Conservation (phyloP, 92 coral and sea anemone species). For the Siderastrea radians region DNA sequence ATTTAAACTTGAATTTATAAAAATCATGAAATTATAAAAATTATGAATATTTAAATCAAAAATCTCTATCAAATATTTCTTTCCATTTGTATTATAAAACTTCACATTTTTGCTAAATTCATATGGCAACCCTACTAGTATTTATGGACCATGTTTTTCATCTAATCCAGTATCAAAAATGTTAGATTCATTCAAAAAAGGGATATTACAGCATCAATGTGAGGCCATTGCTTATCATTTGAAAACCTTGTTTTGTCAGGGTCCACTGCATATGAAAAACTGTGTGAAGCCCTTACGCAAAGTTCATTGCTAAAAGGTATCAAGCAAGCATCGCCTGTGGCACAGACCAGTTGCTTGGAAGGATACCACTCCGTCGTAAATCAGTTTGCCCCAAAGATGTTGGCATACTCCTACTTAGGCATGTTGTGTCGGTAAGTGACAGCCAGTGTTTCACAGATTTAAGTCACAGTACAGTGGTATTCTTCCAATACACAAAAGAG, state of each 20-base stretch:
- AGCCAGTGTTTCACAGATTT: neutral
- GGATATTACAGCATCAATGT: neutral
- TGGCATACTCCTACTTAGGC: slow-evolving; percentile 69
- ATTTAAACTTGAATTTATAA: no score
- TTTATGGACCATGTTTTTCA: no score
- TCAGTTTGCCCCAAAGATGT: slow-evolving; percentile 87
- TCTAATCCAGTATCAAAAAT: no score
- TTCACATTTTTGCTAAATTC: no score
- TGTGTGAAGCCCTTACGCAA: slow-evolving; percentile 58
- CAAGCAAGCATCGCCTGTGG: slow-evolving; percentile 72
- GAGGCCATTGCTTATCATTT: neutral
- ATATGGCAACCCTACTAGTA: no score
- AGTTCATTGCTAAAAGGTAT: slow-evolving; percentile 63
- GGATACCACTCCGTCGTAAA: slow-evolving; percentile 79
- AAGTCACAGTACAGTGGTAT: neutral
- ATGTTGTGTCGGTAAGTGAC: slow-evolving; percentile 68
- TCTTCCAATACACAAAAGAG: no score
- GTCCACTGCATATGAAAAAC: slow-evolving; percentile 71
- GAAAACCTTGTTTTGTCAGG: slow-evolving; percentile 40
- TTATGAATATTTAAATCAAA: no score
- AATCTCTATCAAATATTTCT: no score
- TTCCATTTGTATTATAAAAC: no score
- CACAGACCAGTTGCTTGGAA: slow-evolving; percentile 81
- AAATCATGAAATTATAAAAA: no score
- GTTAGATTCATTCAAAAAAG: no score